A percentile compares a stretch with the other conserved stretches of the same genome.
phyloP scores from a whole-genome alignment of 1,140 invertebrate genomes.

The Colletes gigas region DNA sequence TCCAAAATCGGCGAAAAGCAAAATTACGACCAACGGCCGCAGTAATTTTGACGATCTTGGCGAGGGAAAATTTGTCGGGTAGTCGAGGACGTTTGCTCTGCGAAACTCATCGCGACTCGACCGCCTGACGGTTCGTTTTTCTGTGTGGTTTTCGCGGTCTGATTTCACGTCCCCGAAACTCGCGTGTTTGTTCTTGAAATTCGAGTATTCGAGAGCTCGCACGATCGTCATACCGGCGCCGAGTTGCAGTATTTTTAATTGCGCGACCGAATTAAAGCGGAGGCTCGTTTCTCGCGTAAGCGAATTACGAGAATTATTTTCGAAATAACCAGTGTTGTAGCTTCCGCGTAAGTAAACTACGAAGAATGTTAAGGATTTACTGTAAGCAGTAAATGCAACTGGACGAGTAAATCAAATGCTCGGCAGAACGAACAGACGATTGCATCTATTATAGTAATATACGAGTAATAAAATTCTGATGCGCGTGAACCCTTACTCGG shows the following conservation, averaged over 20 bases:
- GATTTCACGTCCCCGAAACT: slow-evolving; percentile 7
- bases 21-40: background rate
- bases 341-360: background rate
- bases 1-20: background rate
- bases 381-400: no score
- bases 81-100: slow-evolving; percentile 3
- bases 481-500: slow-evolving; percentile 3
- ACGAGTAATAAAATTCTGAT: slow-evolving; percentile 2
- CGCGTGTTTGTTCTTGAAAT: slow-evolving; percentile 21
- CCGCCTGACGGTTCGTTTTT: background rate
- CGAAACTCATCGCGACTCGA: background rate
- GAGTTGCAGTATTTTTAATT: slow-evolving; percentile 15
- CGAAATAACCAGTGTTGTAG: background rate
- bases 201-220: slow-evolving; percentile 6
- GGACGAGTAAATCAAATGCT: background rate
- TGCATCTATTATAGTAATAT: background rate
- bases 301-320: background rate
- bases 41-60: background rate
- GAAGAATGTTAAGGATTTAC: no score
- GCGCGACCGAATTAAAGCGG: slow-evolving; percentile 3
- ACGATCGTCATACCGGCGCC: background rate
- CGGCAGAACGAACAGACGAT: background rate
- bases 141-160: background rate
- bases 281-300: background rate
- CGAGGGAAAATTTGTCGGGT: slow-evolving; percentile 1